A percentile compares a stretch with the other conserved stretches of the same genome.
Conservation (phyloP, 2,888 invertebrate species). For the Hecatera dysodea region DNA sequence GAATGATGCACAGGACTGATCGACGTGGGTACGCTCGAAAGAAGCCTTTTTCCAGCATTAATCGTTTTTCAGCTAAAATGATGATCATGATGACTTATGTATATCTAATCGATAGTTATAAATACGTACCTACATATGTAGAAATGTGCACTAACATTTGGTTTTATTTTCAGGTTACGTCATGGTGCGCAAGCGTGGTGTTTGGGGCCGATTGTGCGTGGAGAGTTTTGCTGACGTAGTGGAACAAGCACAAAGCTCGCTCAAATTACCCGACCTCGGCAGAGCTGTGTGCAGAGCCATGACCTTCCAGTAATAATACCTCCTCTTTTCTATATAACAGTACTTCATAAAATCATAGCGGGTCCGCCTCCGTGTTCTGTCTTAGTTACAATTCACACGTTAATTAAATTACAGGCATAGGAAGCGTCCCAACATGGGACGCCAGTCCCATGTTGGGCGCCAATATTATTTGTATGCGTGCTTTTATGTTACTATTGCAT, state of each 20-base stretch:
- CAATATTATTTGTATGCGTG: conserved; percentile 4
- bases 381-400: no score
- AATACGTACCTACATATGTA: no score
- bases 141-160: not conserved
- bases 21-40: no score
- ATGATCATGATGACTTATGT: no score
- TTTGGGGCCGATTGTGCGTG: conserved; percentile 95
- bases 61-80: no score
- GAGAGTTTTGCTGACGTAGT: conserved; percentile 92
- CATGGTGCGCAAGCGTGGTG: conserved; percentile 94
- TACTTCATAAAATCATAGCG: not conserved
- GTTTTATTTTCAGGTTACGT: conserved; percentile 90
- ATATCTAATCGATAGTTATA: no score
- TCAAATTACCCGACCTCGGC: conserved; percentile 93
- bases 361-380: no score
- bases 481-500: not conserved
- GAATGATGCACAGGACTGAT: no score
- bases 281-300: conserved; percentile 94
- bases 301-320: conserved; percentile 92
- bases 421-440: no score
- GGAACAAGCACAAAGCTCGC: conserved; percentile 90
- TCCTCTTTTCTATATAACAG: not conserved
- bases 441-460: conserved; percentile 34
- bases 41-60: no score
- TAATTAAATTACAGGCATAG: conserved; percentile 10